Percentiles rank a stretch among this genome's conserved stretches.
Conservation (phyloP, 2,113 vertebrate genomes). For the Leucopsar rothschildi region DNA sequence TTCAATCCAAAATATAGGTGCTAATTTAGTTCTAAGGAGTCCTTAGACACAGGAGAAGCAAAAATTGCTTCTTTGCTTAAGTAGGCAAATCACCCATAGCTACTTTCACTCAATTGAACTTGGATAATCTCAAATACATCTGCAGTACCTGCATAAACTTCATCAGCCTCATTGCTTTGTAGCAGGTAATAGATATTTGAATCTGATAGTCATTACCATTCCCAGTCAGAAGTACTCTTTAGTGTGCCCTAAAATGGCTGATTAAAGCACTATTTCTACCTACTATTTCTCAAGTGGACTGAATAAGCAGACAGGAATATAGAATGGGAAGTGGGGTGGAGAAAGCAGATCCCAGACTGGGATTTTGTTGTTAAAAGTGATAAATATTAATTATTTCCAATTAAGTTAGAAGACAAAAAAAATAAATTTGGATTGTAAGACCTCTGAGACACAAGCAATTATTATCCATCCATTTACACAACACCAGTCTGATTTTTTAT, state of each 20-base stretch:
- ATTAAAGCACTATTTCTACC: conserved; percentile 34
- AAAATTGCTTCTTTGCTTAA: neutral
- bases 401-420: neutral
- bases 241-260: neutral
- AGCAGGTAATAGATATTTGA: neutral
- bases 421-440: neutral
- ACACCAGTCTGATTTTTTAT: neutral
- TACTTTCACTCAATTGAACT: neutral
- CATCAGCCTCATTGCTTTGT: neutral
- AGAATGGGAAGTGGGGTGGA: neutral
- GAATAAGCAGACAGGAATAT: neutral
- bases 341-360: neutral
- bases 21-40: neutral
- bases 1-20: neutral
- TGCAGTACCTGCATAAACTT: neutral
- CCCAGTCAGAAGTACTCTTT: neutral
- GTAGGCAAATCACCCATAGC: neutral
- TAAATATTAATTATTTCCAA: conserved; percentile 50
- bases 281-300: conserved; percentile 31
- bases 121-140: neutral
- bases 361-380: conserved; percentile 16
- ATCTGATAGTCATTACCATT: neutral
- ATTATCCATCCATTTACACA: conserved; percentile 14
- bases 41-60: neutral
- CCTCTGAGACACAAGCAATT: neutral